Evolutionary conservation across 1,140 invertebrate species (phyloP), one percentile per base, ranked within the genome.

Genomic region (Hyphantria cunea): DNA sequence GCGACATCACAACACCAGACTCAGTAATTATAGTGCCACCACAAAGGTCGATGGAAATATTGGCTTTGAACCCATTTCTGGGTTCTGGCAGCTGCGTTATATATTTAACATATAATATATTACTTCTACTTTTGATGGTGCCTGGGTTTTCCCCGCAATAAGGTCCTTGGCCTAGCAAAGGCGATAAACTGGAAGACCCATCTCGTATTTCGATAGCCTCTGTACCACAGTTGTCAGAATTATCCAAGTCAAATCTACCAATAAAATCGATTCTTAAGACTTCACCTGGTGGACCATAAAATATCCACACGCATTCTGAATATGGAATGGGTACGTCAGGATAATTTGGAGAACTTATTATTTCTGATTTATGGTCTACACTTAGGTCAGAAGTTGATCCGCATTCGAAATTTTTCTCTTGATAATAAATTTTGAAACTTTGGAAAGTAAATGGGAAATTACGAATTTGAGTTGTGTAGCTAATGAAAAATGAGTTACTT

Each of bases 151-250:
- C 87, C 9, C 97, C 98, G 78, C 90, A 96, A 75, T 77, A 92
- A 33, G 12, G 12, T 0, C 93, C 94, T 37, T 96, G 77, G n/a
- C n/a, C 0, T 92, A 59, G 6, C 7, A 39, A 39, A 3, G 89
- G 90, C 0, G 96, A 93, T n/a, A 92, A 68, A 47, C 93, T 88
- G 0, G 96, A 96, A n/a, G 92, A 93, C 37, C 97, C 97, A 82
- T 98, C 95, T 58, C 94, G 91, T 9, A 98, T 71, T 88, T 97
- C 95, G 0, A 98, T 89, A 68, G 92, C 96, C 77, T 96, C 95
- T n/a, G 70, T 78, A 41, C 76, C 73, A 78, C 96, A 98, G 15
- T 92, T 75, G 11, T 53, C 63, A 9, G 68, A 75, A 47, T 74
- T 66, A 6, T 91, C 89, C 25, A 97, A 82, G 82, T 97, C 95